Conservation (phyloP, 2,113 vertebrate genomes). For the Barnardius zonarius region DNA sequence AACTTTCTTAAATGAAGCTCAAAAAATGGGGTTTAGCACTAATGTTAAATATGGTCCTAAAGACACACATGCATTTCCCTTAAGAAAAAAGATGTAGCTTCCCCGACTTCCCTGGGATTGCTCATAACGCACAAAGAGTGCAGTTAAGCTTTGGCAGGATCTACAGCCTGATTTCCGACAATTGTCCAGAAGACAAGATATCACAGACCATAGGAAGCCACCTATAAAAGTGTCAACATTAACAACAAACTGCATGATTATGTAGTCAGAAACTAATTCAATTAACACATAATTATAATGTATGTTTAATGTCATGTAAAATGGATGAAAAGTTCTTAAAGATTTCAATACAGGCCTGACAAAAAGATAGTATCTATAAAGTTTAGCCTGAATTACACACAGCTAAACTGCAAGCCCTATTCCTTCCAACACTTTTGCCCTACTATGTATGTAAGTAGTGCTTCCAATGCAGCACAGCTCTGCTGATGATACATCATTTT, state of each 20-base stretch:
- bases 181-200: neutral
- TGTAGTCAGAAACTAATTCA: neutral
- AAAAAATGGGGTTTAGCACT: neutral
- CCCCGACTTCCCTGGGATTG: neutral
- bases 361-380: neutral
- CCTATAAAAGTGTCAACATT: neutral
- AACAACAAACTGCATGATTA: neutral
- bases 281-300: neutral
- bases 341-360: neutral
- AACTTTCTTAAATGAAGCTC: neutral
- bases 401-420: neutral
- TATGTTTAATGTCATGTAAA: neutral
- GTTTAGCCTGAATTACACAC: neutral
- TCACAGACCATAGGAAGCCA: neutral
- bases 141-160: neutral
- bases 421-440: neutral
- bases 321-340: neutral
- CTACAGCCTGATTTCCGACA: neutral
- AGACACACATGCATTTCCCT: neutral
- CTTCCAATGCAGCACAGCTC: slow-evolving; percentile 13
- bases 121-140: neutral
- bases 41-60: neutral
- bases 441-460: neutral
- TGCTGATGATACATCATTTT: slow-evolving; percentile 34
- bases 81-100: neutral